phyloP scores from a whole-genome alignment of 2,888 invertebrate species.

The Andrena bicolor region DNA sequence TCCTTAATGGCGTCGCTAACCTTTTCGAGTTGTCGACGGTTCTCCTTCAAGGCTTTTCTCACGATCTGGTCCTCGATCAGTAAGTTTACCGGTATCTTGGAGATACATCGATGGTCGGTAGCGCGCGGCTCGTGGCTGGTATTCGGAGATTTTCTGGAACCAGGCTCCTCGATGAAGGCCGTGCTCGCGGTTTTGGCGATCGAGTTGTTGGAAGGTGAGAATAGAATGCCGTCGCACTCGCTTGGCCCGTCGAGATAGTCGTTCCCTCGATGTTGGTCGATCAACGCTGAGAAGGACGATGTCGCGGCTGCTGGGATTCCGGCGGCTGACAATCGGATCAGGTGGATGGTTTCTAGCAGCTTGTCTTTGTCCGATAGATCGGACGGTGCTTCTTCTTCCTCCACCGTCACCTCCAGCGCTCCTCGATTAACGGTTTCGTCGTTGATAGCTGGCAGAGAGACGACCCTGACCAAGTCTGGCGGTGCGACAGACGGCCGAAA shows the following conservation, averaged over 20 bases:
- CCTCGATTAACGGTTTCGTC: slow-evolving; percentile 86
- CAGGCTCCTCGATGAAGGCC: slow-evolving; percentile 9
- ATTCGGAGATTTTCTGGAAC: slow-evolving; percentile 30
- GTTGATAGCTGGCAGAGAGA: slow-evolving; percentile 89
- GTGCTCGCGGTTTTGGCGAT: slow-evolving; percentile 62
- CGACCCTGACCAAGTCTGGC: slow-evolving; percentile 89
- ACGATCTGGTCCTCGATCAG: slow-evolving; percentile 83
- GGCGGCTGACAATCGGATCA: not conserved
- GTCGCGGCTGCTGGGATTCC: not conserved
- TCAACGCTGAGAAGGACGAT: not conserved
- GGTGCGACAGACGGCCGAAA: slow-evolving; percentile 86
- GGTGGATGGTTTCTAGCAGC: slow-evolving; percentile 25
- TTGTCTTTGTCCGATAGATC: slow-evolving; percentile 73
- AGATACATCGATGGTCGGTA: slow-evolving; percentile 38
- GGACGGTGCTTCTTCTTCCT: slow-evolving; percentile 76
- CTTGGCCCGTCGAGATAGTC: slow-evolving; percentile 56
- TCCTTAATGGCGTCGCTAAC: slow-evolving; percentile 83
- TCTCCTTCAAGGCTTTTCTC: slow-evolving; percentile 83
- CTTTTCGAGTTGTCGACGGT: slow-evolving; percentile 81
- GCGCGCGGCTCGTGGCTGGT: slow-evolving; percentile 30
- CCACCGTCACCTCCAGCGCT: slow-evolving; percentile 82
- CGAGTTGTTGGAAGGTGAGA: slow-evolving; percentile 40
- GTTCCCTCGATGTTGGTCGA: slow-evolving; percentile 35
- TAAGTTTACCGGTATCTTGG: slow-evolving; percentile 82
- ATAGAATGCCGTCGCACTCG: slow-evolving; percentile 75